Conservation (phyloP, 2,113 vertebrate genomes). For the Heptranchias perlo region DNA sequence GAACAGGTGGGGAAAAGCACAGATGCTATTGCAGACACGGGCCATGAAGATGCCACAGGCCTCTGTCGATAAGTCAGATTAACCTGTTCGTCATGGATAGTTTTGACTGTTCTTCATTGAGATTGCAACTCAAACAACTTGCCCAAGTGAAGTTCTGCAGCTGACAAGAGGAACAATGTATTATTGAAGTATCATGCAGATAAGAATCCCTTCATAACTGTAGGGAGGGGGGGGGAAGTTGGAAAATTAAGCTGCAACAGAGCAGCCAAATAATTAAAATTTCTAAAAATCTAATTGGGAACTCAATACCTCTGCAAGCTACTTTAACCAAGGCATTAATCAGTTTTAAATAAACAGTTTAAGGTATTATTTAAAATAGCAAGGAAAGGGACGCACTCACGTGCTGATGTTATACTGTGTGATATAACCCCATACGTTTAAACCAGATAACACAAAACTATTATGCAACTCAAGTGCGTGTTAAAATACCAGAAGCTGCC, state of each 20-base stretch:
- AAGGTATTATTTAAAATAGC: not conserved
- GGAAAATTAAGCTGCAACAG: not conserved
- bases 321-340: not conserved
- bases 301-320: not conserved
- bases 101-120: not conserved
- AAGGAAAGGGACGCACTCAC: not conserved
- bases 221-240: not conserved
- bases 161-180: not conserved
- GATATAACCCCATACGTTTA: not conserved
- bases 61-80: no score
- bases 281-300: not conserved
- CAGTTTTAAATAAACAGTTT: not conserved
- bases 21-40: not conserved
- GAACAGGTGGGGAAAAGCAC: not conserved
- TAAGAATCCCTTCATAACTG: not conserved
- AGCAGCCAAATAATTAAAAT: not conserved
- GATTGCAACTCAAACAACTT: not conserved
- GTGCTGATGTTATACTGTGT: not conserved
- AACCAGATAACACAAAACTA: not conserved
- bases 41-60: not conserved
- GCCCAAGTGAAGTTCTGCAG: not conserved
- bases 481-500: not conserved
- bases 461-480: not conserved
- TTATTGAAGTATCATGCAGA: not conserved
- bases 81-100: not conserved